Conservation (phyloP, 2,888 invertebrate genomes). For the Anodontia alba region DNA sequence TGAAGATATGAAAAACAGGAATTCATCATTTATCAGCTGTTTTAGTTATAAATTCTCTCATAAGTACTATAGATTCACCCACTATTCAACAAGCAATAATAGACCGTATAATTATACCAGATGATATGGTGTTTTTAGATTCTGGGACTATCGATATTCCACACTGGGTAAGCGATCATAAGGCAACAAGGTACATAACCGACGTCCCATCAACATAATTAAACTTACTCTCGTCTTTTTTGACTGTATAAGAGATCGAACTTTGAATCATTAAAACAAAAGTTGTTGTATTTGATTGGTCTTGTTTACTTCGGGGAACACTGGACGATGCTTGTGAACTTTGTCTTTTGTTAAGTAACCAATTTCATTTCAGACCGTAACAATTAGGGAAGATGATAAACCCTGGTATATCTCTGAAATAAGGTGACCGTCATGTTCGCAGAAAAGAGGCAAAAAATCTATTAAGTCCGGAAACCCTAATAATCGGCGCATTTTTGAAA, state of each 20-base stretch:
- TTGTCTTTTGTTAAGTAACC: not conserved
- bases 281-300: not conserved
- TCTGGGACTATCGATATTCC: not conserved
- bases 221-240: not conserved
- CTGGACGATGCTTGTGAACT: not conserved
- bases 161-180: not conserved
- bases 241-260: not conserved
- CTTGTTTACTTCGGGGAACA: not conserved
- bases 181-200: not conserved
- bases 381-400: not conserved
- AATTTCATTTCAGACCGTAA: not conserved
- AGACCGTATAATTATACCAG: not conserved
- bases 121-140: not conserved
- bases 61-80: not conserved
- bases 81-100: not conserved
- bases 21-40: not conserved
- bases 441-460: no score
- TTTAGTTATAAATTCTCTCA: no score
- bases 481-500: not conserved
- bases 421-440: not conserved
- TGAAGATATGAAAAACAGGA: not conserved
- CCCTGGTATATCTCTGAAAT: not conserved
- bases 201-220: not conserved
- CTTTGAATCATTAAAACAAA: not conserved
- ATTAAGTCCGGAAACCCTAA: not conserved